These are phyloP conservation scores for Romanomermis culicivorax DNA, from an alignment of 2,888 invertebrate genomes.

Conservation along the genomic window DNA sequence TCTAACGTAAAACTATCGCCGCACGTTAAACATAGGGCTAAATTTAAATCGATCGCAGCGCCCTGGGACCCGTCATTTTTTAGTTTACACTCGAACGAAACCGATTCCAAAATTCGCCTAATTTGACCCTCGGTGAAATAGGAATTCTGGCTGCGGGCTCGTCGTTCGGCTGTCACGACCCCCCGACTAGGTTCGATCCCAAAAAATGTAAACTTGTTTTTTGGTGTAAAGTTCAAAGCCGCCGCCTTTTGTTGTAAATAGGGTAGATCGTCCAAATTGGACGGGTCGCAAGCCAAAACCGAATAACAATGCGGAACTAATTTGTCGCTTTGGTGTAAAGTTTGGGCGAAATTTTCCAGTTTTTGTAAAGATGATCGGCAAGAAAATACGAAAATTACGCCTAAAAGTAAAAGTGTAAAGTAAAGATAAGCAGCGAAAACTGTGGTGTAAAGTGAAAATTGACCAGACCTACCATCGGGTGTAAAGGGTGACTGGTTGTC, in stretches of 20 bases:
- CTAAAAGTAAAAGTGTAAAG: conserved; percentile 21
- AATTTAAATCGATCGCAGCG: conserved; percentile 41
- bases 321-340: conserved; percentile 26
- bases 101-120: no score
- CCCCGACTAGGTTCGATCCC: conserved; percentile 36
- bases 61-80: background rate
- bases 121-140: background rate
- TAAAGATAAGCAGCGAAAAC: no score
- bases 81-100: background rate
- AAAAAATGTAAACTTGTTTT: conserved; percentile 47
- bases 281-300: conserved; percentile 64
- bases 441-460: no score
- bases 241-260: conserved; percentile 50
- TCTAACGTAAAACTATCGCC: conserved; percentile 79
- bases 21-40: conserved; percentile 67
- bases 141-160: background rate
- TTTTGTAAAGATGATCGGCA: conserved; percentile 65
- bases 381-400: conserved; percentile 45
- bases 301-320: no score
- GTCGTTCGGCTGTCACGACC: background rate
- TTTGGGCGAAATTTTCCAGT: conserved; percentile 33
- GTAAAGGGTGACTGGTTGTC: no score
- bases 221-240: conserved; percentile 36
- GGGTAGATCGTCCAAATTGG: conserved; percentile 59
- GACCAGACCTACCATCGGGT: no score